Conservation (phyloP, 1,140 invertebrate genomes). For the Rhagoletis zephyria region DNA sequence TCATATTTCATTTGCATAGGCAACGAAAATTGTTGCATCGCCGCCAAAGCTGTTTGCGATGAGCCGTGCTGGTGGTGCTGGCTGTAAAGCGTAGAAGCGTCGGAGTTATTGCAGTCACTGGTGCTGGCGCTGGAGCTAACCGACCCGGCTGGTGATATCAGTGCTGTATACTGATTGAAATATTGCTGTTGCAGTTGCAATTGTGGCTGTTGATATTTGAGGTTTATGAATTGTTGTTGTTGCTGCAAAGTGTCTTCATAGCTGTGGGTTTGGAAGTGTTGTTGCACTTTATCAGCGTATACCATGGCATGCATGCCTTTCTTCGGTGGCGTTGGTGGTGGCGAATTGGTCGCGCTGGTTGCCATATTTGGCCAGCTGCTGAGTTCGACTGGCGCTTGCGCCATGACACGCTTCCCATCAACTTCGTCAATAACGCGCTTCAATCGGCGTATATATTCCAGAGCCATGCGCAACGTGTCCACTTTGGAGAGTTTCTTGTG, state of each 20-base stretch:
- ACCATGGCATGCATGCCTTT: not conserved
- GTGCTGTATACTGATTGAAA: constrained; percentile 55
- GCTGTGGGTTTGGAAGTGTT: constrained; percentile 31
- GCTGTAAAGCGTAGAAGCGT: constrained; percentile 14
- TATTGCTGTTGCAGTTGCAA: constrained; percentile 59
- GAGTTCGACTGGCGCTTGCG: not conserved
- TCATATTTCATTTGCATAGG: constrained; percentile 52
- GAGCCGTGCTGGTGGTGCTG: not conserved
- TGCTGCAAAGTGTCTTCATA: constrained; percentile 56
- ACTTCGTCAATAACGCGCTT: constrained; percentile 80
- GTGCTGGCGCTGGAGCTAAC: constrained; percentile 53
- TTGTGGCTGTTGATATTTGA: constrained; percentile 60
- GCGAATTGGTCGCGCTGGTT: not conserved
- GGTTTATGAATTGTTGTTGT: constrained; percentile 57
- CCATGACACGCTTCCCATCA: constrained; percentile 40
- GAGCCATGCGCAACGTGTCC: constrained; percentile 92
- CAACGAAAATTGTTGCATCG: constrained; percentile 5
- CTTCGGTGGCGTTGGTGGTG: constrained; percentile 42
- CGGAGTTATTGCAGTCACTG: constrained; percentile 30
- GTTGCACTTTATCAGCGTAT: constrained; percentile 53
- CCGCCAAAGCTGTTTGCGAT: constrained; percentile 8
- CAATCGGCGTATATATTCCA: constrained; percentile 93
- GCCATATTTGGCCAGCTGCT: not conserved
- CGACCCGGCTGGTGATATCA: constrained; percentile 58
- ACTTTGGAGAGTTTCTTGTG: constrained; percentile 95